phyloP scores from a whole-genome alignment of 2,113 vertebrate species.

The Eulemur macaco region DNA sequence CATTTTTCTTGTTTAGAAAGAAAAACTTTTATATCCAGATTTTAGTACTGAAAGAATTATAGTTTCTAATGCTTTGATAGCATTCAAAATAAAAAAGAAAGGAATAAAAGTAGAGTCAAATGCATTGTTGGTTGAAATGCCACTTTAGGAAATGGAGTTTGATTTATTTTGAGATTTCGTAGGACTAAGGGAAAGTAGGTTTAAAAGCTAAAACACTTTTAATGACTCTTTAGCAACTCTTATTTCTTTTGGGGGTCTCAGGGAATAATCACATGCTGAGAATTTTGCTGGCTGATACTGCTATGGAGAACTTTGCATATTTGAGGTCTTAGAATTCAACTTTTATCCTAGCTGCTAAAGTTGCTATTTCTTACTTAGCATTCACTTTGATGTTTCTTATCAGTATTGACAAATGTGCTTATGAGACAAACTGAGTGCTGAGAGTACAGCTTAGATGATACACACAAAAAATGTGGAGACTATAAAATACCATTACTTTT shows the following conservation, averaged over 20 bases:
- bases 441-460: neutral
- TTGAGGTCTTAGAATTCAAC: neutral
- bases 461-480: neutral
- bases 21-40: neutral
- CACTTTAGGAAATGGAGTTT: conserved; percentile 55
- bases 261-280: neutral
- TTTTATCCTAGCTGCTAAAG: neutral
- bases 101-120: neutral
- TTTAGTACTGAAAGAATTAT: neutral
- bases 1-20: conserved; percentile 9
- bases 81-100: conserved; percentile 30
- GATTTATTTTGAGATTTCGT: conserved; percentile 39
- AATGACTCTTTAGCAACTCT: neutral
- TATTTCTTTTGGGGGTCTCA: neutral
- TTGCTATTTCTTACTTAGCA: neutral
- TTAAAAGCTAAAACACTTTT: conserved; percentile 39
- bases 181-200: neutral
- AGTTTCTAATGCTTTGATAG: conserved; percentile 45
- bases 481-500: neutral
- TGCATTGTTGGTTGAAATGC: conserved; percentile 34
- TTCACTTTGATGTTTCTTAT: neutral
- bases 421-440: neutral
- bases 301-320: neutral
- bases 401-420: neutral
- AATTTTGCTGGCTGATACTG: neutral